These are phyloP conservation scores for Ectemnius cavifrons DNA, from an alignment of 2,888 invertebrate species.

Conservation along the genomic window DNA sequence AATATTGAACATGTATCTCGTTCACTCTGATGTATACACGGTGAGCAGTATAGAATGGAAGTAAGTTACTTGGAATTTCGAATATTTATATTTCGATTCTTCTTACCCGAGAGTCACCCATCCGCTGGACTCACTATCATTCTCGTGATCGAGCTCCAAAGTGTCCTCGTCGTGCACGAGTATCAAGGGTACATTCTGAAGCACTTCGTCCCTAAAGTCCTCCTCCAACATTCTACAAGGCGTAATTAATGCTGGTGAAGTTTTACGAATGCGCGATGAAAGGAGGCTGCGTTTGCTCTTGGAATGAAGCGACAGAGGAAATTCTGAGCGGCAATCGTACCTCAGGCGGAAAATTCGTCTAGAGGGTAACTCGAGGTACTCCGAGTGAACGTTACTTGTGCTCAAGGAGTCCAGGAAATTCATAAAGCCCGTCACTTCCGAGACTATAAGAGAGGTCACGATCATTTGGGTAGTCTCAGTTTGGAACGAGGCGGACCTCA, in stretches of 20 bases:
- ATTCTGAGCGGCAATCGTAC: too few relatives aligned
- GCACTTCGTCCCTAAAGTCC: conserved; percentile 24
- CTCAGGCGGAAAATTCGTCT: too few relatives aligned
- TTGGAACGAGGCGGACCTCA: conserved; percentile 11
- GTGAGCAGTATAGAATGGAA: too few relatives aligned
- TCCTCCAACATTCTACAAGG: conserved; percentile 32
- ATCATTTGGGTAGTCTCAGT: conserved; percentile 26
- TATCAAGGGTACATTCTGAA: conserved; percentile 33
- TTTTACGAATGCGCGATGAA: too few relatives aligned
- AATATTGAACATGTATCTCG: too few relatives aligned
- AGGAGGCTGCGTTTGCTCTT: too few relatives aligned
- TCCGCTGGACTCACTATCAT: conserved; percentile 37
- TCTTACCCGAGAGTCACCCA: conserved; percentile 34
- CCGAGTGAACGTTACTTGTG: conserved; percentile 1
- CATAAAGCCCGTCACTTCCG: conserved; percentile 34
- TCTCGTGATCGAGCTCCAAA: conserved; percentile 29
- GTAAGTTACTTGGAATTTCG: too few relatives aligned
- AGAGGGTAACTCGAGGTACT: conserved; percentile 31
- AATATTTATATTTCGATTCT: too few relatives aligned
- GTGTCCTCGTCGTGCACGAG: conserved; percentile 34
- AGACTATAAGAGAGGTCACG: conserved; percentile 46
- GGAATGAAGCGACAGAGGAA: too few relatives aligned
- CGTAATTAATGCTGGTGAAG: conserved; percentile 8
- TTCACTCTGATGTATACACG: too few relatives aligned
- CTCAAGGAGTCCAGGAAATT: conserved; percentile 30